phyloP scores from a whole-genome alignment of 1,140 invertebrate genomes.

The Drosophila serrata region DNA sequence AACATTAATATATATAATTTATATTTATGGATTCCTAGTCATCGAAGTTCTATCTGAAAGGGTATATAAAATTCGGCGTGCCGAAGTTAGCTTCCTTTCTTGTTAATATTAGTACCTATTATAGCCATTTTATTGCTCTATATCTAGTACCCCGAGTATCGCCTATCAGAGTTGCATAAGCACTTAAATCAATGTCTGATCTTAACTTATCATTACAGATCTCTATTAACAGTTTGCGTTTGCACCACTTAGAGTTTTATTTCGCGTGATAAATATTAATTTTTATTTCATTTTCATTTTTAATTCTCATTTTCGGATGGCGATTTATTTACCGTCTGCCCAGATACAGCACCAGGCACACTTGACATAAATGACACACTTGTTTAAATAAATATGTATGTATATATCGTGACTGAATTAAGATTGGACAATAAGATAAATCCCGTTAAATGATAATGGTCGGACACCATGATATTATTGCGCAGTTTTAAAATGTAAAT shows the following conservation, averaged over 20 bases:
- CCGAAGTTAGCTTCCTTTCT: too few relatives aligned
- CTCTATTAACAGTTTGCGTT: neutral
- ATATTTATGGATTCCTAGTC: too few relatives aligned
- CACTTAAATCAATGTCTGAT: neutral
- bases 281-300: too few relatives aligned
- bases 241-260: neutral
- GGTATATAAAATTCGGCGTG: too few relatives aligned
- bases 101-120: too few relatives aligned
- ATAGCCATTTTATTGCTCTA: neutral
- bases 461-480: neutral
- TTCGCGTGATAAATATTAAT: neutral
- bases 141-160: neutral
- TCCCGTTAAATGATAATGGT: neutral
- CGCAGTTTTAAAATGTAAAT: neutral
- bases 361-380: conserved; percentile 1
- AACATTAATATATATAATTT: too few relatives aligned
- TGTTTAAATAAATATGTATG: too few relatives aligned
- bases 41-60: too few relatives aligned
- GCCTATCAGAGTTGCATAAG: neutral
- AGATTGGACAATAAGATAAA: neutral
- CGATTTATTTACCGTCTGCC: neutral
- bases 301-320: conserved; percentile 3
- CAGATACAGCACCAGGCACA: neutral
- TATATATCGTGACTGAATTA: too few relatives aligned
- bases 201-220: neutral